phyloP scores from a whole-genome alignment of 2,113 vertebrate species.

The Protobothrops mucrosquamatus region DNA sequence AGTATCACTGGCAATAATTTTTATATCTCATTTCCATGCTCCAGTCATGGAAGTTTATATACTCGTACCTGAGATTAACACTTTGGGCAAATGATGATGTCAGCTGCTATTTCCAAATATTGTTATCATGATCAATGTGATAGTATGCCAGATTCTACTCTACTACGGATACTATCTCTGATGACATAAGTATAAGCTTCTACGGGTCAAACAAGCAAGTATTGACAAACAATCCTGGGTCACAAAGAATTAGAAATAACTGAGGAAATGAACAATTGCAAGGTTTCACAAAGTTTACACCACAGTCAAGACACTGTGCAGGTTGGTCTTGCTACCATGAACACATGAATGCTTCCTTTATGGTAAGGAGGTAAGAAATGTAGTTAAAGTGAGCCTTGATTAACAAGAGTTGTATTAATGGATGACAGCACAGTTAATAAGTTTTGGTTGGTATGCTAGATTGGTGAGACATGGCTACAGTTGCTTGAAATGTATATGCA shows the following conservation, averaged over 20 bases:
- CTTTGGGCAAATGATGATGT: neutral
- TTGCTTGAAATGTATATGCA: constrained; percentile 55
- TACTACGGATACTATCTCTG: neutral
- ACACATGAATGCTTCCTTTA: constrained; percentile 26
- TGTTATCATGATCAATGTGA: neutral
- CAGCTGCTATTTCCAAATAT: neutral
- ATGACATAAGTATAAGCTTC: neutral
- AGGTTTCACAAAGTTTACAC: neutral
- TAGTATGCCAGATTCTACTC: neutral
- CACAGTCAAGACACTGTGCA: constrained; percentile 25
- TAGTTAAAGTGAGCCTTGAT: constrained; percentile 75
- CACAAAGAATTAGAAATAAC: neutral
- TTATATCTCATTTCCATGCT: neutral
- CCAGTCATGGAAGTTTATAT: neutral
- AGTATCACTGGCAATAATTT: neutral
- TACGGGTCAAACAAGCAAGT: neutral
- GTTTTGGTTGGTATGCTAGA: constrained; percentile 65
- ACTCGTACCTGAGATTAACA: neutral
- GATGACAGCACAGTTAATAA: constrained; percentile 88
- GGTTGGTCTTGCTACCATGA: neutral
- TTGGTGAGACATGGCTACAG: constrained; percentile 53
- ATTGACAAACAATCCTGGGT: neutral
- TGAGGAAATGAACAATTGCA: neutral
- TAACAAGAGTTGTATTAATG: constrained; percentile 82
- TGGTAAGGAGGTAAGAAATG: constrained; percentile 48